Conservation (phyloP, 2,797 vertebrate genomes). For the Chloroceryle amazona region DNA sequence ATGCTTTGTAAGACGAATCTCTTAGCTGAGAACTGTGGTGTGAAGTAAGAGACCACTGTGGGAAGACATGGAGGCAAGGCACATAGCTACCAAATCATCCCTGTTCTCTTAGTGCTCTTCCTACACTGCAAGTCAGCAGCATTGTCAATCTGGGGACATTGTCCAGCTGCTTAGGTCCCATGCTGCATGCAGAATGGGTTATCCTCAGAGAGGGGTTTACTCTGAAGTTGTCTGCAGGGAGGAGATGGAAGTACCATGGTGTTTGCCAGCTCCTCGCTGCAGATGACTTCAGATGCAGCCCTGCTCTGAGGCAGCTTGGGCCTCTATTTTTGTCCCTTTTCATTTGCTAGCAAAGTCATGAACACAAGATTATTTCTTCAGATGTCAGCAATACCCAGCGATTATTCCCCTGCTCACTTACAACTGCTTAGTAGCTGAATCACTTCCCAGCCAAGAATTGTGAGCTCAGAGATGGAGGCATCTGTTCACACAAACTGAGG, state of each 20-base stretch:
- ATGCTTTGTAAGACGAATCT: not conserved
- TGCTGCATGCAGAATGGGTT: not conserved
- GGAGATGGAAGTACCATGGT: not conserved
- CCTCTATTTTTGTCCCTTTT: constrained; percentile 40
- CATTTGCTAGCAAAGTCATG: constrained; percentile 14
- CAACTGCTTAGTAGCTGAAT: constrained; percentile 53
- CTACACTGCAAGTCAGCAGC: not conserved
- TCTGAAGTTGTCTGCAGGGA: not conserved
- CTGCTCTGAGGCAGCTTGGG: not conserved
- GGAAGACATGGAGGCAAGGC: not conserved
- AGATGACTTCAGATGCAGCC: not conserved
- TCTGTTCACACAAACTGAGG: constrained; percentile 51
- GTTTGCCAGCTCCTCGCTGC: not conserved
- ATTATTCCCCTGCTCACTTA: constrained; percentile 48
- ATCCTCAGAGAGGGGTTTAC: not conserved
- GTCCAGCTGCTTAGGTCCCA: not conserved
- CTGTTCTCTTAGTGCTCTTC: not conserved
- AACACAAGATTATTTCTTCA: constrained; percentile 47
- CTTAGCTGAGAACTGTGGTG: not conserved
- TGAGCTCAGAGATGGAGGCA: constrained; percentile 12
- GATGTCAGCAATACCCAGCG: constrained; percentile 38
- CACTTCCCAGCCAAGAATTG: constrained; percentile 38
- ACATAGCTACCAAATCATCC: not conserved
- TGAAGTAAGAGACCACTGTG: not conserved
- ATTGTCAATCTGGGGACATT: not conserved